A percentile compares a stretch with the other conserved stretches of the same genome.
These are phyloP conservation scores for Phrynosoma blainvillii DNA, from an alignment of 2,113 vertebrate genomes.

Conservation along the genomic window DNA sequence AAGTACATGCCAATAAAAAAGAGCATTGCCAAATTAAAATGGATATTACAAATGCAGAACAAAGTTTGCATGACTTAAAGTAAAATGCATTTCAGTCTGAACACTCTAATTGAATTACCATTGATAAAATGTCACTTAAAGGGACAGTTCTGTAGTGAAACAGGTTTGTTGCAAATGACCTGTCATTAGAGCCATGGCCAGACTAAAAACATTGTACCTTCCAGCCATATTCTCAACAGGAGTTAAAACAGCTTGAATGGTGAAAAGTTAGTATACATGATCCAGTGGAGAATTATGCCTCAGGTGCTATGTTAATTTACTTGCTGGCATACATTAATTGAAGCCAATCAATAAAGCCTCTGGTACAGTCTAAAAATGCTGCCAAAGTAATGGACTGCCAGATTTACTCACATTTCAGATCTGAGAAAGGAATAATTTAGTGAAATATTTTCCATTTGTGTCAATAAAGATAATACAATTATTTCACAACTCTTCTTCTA, in stretches of 20 bases:
- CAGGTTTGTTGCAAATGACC: slow-evolving; percentile 81
- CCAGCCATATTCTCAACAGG: slow-evolving; percentile 76
- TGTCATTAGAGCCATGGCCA: slow-evolving; percentile 81
- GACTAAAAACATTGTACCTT: slow-evolving; percentile 81
- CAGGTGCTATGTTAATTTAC: slow-evolving; percentile 80
- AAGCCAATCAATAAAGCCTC: slow-evolving; percentile 77
- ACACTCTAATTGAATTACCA: slow-evolving; percentile 90
- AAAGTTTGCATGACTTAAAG: slow-evolving; percentile 55
- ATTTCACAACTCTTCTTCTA: slow-evolving; percentile 53
- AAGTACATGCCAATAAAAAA: slow-evolving; percentile 19
- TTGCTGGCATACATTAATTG: slow-evolving; percentile 80
- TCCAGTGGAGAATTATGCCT: slow-evolving; percentile 76
- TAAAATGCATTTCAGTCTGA: slow-evolving; percentile 68
- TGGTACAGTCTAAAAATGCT: slow-evolving; percentile 62
- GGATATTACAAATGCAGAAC: slow-evolving; percentile 72
- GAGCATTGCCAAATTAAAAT: slow-evolving; percentile 35
- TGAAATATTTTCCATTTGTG: slow-evolving; percentile 61
- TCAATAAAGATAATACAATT: slow-evolving; percentile 52
- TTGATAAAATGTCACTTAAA: slow-evolving; percentile 84
- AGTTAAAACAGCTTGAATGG: slow-evolving; percentile 67
- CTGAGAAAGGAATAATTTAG: slow-evolving; percentile 61
- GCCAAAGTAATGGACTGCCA: slow-evolving; percentile 51
- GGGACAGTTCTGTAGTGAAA: slow-evolving; percentile 81
- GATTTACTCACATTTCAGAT: slow-evolving; percentile 48
- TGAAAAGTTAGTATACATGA: slow-evolving; percentile 57